phyloP scores from a whole-genome alignment of 2,888 invertebrate species.

The Carterocephalus palaemon region DNA sequence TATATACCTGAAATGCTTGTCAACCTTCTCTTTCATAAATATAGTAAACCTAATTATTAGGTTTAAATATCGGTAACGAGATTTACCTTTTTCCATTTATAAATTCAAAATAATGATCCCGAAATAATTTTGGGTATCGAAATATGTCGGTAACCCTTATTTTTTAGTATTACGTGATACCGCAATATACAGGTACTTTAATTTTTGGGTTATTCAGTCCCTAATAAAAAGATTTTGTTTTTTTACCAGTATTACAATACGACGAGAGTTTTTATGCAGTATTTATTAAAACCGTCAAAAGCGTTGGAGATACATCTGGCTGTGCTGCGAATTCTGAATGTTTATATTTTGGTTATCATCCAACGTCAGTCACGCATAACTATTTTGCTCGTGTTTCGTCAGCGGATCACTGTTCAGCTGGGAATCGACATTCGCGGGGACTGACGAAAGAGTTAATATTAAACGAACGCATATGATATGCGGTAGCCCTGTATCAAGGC shows the following conservation, averaged over 20 bases:
- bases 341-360: slow-evolving; percentile 25
- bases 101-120: too few relatives aligned
- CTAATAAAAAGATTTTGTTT: not conserved
- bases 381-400: slow-evolving; percentile 29
- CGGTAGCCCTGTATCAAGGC: slow-evolving; percentile 76
- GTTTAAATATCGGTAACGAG: too few relatives aligned
- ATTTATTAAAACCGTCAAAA: slow-evolving; percentile 24
- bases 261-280: slow-evolving; percentile 16
- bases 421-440: slow-evolving; percentile 42
- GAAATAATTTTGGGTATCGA: too few relatives aligned
- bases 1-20: too few relatives aligned
- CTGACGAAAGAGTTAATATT: slow-evolving; percentile 74
- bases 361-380: slow-evolving; percentile 26
- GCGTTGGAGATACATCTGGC: slow-evolving; percentile 24
- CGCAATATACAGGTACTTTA: too few relatives aligned
- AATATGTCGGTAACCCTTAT: too few relatives aligned
- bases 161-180: too few relatives aligned
- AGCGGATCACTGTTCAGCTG: slow-evolving; percentile 24
- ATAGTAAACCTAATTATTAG: too few relatives aligned
- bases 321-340: slow-evolving; percentile 14
- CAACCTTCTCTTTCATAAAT: too few relatives aligned
- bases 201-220: too few relatives aligned
- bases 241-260: too few relatives aligned
- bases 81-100: too few relatives aligned
- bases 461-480: slow-evolving; percentile 64